Evolutionary conservation across 1,140 invertebrate genomes (phyloP).

Genomic region (Conus ventricosus): DNA sequence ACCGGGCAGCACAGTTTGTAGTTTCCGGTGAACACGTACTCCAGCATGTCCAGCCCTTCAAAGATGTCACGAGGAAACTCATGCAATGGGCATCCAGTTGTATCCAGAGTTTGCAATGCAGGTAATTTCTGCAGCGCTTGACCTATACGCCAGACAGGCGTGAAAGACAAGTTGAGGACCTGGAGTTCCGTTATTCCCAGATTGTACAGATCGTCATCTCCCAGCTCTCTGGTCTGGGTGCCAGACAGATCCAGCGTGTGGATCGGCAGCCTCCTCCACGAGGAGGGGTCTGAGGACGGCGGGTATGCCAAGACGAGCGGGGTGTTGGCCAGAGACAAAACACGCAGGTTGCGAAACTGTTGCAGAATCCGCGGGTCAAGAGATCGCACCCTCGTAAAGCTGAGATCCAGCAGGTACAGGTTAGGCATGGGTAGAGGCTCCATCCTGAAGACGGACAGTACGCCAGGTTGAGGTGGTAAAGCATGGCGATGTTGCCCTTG

Average conservation of each 20-base stretch:
- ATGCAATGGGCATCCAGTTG: neutral
- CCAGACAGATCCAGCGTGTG: neutral
- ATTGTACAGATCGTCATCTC: too few species aligned
- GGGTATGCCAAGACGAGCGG: constrained; percentile 2
- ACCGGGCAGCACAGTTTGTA: constrained; percentile 26
- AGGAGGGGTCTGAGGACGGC: neutral
- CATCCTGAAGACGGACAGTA: neutral
- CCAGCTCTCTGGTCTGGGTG: too few species aligned
- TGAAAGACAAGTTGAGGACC: neutral
- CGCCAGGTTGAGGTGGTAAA: constrained; percentile 3
- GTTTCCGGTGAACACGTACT: constrained; percentile 19
- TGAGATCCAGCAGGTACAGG: neutral
- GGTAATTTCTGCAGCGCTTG: neutral
- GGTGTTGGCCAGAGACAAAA: neutral
- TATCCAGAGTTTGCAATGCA: neutral
- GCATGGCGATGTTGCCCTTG: neutral
- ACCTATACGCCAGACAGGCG: neutral
- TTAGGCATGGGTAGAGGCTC: neutral
- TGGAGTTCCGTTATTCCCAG: neutral
- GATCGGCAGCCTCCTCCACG: neutral
- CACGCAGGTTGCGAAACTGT: neutral
- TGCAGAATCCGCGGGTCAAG: neutral
- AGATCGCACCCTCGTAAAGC: neutral
- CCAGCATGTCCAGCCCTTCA: neutral
- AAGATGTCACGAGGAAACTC: neutral